Conservation (phyloP, 2,797 vertebrate species). For the Dermochelys coriacea region DNA sequence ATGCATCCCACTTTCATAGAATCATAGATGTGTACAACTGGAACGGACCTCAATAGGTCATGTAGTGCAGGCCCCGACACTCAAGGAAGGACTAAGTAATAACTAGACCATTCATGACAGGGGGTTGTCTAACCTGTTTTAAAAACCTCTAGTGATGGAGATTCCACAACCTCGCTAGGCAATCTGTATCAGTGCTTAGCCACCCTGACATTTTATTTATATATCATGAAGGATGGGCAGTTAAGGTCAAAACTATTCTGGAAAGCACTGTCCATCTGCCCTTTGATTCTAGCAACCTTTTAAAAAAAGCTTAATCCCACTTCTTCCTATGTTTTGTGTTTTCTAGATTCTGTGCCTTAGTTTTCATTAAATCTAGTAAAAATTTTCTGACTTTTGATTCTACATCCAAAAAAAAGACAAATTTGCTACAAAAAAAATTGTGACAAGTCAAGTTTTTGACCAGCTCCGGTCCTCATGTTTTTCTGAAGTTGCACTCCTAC, state of each 20-base stretch:
- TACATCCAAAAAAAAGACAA: background rate
- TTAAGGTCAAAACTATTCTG: background rate
- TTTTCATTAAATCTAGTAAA: background rate
- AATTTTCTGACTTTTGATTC: background rate
- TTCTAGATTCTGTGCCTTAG: background rate
- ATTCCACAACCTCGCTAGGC: too few relatives aligned
- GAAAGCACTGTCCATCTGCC: background rate
- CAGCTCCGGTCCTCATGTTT: background rate
- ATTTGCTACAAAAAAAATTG: background rate
- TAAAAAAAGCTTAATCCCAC: background rate
- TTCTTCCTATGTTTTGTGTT: background rate
- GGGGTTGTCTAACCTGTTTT: too few relatives aligned
- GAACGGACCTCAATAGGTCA: background rate
- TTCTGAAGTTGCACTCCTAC: background rate
- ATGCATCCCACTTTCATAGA: background rate
- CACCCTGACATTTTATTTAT: too few relatives aligned
- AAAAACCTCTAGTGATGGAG: too few relatives aligned
- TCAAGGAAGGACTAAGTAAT: background rate
- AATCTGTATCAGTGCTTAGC: too few relatives aligned
- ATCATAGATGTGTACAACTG: background rate
- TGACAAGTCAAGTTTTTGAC: background rate
- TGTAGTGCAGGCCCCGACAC: background rate
- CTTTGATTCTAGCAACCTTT: background rate
- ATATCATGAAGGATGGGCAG: background rate
- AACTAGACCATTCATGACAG: background rate